These are phyloP conservation scores for Hofmannophila pseudospretella DNA, from an alignment of 2,888 invertebrate genomes.

Conservation along the genomic window DNA sequence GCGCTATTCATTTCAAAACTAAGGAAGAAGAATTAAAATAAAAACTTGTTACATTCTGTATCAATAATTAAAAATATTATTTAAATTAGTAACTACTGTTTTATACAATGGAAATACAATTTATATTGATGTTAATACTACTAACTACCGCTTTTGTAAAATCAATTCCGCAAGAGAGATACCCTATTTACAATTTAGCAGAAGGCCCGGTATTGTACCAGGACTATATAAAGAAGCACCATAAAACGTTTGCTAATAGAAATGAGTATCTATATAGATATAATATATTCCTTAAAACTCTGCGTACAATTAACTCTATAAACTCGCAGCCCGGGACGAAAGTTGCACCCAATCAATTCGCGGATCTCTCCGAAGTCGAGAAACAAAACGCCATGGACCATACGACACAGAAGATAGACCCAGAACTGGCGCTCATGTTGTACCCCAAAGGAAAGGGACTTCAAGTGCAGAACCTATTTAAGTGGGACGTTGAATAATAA, in stretches of 20 bases:
- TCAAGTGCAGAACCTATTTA: not conserved
- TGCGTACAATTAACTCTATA: slow-evolving; percentile 38
- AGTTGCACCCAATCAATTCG: slow-evolving; percentile 39
- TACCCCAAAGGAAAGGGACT: not conserved
- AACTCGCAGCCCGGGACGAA: slow-evolving; percentile 31
- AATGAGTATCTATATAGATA: slow-evolving; percentile 38
- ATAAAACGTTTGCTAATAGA: slow-evolving; percentile 29
- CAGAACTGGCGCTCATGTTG: not conserved
- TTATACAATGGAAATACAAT: not conserved
- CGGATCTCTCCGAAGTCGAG: slow-evolving; percentile 35
- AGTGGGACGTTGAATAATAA: not conserved
- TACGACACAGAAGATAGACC: not conserved
- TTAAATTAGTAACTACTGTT: too few relatives aligned
- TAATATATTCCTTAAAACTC: slow-evolving; percentile 37
- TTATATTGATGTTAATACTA: not conserved
- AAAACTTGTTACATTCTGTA: too few relatives aligned
- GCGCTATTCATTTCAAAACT: too few relatives aligned
- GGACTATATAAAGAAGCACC: slow-evolving; percentile 22
- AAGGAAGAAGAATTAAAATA: too few relatives aligned
- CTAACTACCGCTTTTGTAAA: not conserved
- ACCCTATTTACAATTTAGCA: slow-evolving; percentile 17
- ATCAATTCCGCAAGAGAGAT: not conserved
- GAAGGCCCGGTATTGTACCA: slow-evolving; percentile 19
- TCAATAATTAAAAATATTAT: too few relatives aligned
- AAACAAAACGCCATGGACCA: not conserved